These are phyloP conservation scores for Dendrolimus pini DNA, from an alignment of 2,888 invertebrate genomes.

Conservation along the genomic window DNA sequence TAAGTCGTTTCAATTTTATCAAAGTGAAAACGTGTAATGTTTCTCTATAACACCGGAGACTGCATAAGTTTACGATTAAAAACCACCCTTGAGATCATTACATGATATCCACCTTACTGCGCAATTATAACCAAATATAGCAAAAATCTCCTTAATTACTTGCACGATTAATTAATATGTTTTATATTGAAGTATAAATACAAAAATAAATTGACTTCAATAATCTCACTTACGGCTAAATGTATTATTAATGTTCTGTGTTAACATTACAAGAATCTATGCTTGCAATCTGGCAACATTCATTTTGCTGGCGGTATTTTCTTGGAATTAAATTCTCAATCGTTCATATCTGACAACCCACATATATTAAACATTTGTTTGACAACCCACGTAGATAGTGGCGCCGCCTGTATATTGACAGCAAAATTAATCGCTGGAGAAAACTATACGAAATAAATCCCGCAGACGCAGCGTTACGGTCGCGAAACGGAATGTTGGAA, in stretches of 20 bases:
- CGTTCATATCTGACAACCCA: too few species aligned
- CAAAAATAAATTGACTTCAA: constrained; percentile 62
- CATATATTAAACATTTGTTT: too few species aligned
- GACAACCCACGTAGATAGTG: too few species aligned
- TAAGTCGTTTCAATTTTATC: too few species aligned
- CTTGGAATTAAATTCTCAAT: background rate
- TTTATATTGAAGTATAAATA: constrained; percentile 31
- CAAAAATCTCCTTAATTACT: background rate
- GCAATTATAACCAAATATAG: background rate
- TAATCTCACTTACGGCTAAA: constrained; percentile 51
- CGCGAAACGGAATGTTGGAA: too few species aligned
- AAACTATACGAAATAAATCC: too few species aligned
- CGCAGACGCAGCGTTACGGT: too few species aligned
- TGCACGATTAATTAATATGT: constrained; percentile 3
- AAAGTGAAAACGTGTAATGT: too few species aligned
- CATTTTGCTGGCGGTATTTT: background rate
- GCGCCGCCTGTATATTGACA: too few species aligned
- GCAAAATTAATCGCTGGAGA: too few species aligned
- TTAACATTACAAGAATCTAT: background rate
- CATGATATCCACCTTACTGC: constrained; percentile 22
- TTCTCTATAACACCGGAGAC: background rate
- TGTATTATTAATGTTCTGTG: background rate
- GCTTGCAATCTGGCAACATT: background rate
- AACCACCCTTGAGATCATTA: constrained; percentile 46
- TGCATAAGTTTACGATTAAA: constrained; percentile 22